Evolutionary conservation across 2,888 invertebrate species (phyloP).

Genomic region (Aleiodes testaceus): DNA sequence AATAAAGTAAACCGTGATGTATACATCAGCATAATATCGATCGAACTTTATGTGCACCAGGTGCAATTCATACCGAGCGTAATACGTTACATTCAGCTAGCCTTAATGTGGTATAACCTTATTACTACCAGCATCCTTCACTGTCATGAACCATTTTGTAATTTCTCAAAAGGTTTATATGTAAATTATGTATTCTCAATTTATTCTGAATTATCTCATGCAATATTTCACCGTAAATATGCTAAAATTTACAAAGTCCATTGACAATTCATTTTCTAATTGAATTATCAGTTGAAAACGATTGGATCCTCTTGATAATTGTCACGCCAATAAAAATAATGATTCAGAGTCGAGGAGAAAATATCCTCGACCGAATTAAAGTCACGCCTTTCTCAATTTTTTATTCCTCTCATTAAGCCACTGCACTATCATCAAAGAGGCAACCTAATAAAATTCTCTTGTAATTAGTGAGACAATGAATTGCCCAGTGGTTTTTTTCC

Average conservation of each 20-base stretch:
- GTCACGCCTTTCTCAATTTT: constrained; percentile 14
- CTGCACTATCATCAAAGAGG: constrained; percentile 23
- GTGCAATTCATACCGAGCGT: constrained; percentile 48
- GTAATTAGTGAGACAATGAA: constrained; percentile 42
- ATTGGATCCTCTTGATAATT: not conserved
- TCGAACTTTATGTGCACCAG: constrained; percentile 52
- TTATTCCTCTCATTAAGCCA: constrained; percentile 33
- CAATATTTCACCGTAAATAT: not conserved
- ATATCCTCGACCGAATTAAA: not conserved
- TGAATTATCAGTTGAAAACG: not conserved
- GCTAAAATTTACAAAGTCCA: no score
- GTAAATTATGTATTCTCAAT: not conserved
- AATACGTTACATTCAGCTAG: constrained; percentile 47
- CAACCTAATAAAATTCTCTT: constrained; percentile 37
- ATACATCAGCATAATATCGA: constrained; percentile 64
- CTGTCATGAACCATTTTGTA: constrained; percentile 15
- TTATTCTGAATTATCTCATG: not conserved
- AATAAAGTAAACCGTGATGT: constrained; percentile 39
- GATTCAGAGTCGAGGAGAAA: not conserved
- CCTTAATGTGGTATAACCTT: constrained; percentile 46
- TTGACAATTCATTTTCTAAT: not conserved
- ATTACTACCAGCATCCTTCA: constrained; percentile 8
- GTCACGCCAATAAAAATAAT: not conserved
- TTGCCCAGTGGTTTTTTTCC: constrained; percentile 15
- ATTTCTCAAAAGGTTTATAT: not conserved